These are phyloP conservation scores for Sebastes oblongus DNA, from an alignment of 2,797 vertebrate species.

Conservation along the genomic window DNA sequence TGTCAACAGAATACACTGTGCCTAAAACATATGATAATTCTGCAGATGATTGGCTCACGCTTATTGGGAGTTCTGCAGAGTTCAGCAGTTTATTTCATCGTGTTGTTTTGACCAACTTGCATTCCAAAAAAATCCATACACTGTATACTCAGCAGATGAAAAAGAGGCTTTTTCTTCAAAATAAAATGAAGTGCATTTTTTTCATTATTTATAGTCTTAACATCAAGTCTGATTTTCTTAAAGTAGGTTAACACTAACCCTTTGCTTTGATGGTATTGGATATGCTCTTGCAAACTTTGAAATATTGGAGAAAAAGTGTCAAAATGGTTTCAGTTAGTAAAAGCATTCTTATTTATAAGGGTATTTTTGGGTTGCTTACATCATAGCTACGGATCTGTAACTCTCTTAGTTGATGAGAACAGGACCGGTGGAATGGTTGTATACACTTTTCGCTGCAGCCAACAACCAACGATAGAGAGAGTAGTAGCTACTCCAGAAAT, in stretches of 20 bases:
- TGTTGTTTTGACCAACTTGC: constrained; percentile 20
- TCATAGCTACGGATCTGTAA: too few relatives aligned
- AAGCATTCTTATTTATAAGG: too few relatives aligned
- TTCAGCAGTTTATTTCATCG: constrained; percentile 49
- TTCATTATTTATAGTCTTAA: background rate
- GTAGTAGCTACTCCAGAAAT: background rate
- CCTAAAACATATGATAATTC: constrained; percentile 58
- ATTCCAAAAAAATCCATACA: background rate
- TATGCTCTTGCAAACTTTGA: background rate
- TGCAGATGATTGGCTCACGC: constrained; percentile 52
- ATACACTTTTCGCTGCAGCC: background rate
- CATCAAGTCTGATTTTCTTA: background rate
- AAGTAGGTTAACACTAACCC: background rate
- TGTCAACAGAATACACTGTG: constrained; percentile 57
- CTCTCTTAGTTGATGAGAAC: background rate
- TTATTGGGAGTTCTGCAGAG: constrained; percentile 22
- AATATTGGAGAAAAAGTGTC: background rate
- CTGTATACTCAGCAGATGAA: background rate
- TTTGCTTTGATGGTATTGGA: background rate
- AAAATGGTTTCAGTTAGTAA: too few relatives aligned
- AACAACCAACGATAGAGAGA: background rate
- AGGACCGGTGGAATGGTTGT: background rate
- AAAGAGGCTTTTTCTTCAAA: background rate
- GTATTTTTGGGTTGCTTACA: too few relatives aligned
- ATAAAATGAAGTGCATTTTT: background rate